phyloP scores from a whole-genome alignment of 2,113 vertebrate genomes.

The Parus major region DNA sequence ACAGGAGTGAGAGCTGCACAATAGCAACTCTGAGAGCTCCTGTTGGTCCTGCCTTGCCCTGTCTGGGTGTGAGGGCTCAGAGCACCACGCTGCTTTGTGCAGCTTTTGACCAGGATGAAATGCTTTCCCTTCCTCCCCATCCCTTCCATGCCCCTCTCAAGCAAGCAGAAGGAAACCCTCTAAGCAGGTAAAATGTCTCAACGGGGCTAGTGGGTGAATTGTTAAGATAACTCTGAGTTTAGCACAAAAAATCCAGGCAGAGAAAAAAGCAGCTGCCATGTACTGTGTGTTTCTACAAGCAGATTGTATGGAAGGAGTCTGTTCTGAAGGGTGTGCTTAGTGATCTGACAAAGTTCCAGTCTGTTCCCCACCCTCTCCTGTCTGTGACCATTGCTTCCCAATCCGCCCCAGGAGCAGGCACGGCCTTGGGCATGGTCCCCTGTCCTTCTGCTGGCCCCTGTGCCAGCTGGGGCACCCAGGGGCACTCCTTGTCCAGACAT shows the following conservation, averaged over 20 bases:
- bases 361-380: neutral
- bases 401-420: neutral
- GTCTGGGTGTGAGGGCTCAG: neutral
- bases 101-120: neutral
- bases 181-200: neutral
- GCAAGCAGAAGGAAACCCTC: neutral
- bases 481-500: neutral
- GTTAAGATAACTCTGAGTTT: neutral
- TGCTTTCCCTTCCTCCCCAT: neutral
- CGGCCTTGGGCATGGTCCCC: fast-evolving
- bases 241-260: neutral
- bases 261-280: neutral
- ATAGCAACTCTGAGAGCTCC: neutral
- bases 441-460: fast-evolving
- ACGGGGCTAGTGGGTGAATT: neutral
- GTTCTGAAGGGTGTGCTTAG: neutral
- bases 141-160: neutral
- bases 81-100: neutral
- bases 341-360: fast-evolving
- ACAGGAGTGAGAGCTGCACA: neutral
- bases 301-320: neutral
- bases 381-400: fast-evolving
- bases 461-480: neutral
- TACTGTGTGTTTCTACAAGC: neutral
- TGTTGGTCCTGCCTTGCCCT: fast-evolving